Evolutionary conservation across 2,113 vertebrate genomes (phyloP), one percentile per base, ranked within the genome.

Genomic region (Cyanoramphus novaezelandiae): DNA sequence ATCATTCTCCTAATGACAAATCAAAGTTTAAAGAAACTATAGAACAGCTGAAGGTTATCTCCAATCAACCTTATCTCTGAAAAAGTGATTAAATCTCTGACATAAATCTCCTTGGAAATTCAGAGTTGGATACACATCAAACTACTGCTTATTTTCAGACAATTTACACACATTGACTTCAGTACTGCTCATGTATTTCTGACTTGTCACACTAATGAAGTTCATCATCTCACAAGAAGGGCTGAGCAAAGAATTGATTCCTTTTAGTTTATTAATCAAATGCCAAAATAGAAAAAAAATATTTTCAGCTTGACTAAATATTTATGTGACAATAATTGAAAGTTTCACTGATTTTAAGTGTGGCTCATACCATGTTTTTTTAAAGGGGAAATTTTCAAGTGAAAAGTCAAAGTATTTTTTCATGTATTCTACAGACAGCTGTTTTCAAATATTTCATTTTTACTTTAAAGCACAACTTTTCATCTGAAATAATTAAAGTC

Each of bases 41-140:
- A 41, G 19, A 47, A 53, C 43, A 72, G 29, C 52, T 86, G 50
- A 86, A 95, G 39, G 60, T 92, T 94, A 75, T 81, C 43, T 84
- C 21, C 5, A 80, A 31, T 75, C 62, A 95, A 13, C 31, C 31
- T 64, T 79, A 65, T 71, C 72, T 93, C 47, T 84, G n/a, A 80
- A 67, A 81, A 94, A 70, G 35, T 71, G 50, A 74, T 96, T 95
- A 81, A 90, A 92, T 88, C 55, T 91, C 55, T 90, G 72, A 83
- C 29, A 80, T 55, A 86, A 88, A 81, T 80, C 31, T 87, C 53
- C 24, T 81, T 88, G 71, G 85, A 95, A 77, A 80, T 59, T 62
- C 72, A 59, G 27, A 88, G 23, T 74, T 77, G 20, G 14, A 41
- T 82, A 33, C 27, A 41, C 21, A 69, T 11, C 65, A 80, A 86